Conservation (phyloP, 2,113 vertebrate species). For the Corythoichthys intestinalis region DNA sequence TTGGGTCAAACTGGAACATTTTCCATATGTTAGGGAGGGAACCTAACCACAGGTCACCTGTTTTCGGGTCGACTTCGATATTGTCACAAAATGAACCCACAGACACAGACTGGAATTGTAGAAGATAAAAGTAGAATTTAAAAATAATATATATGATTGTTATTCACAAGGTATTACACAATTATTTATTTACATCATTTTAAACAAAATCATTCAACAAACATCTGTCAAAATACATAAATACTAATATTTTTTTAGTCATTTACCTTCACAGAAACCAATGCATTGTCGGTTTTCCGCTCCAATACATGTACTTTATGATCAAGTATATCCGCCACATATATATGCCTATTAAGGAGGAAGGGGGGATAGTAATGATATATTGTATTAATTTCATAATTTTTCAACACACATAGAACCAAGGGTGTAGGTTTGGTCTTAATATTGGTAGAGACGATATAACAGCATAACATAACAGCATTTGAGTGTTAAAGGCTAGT, state of each 20-base stretch:
- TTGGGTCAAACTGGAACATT: slow-evolving; percentile 51
- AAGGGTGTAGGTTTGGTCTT: no score
- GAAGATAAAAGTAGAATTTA: not conserved
- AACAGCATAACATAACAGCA: no score
- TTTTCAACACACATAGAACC: no score
- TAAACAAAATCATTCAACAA: not conserved
- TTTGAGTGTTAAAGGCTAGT: no score
- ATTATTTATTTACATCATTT: not conserved
- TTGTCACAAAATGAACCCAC: slow-evolving; percentile 82
- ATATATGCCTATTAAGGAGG: slow-evolving; percentile 75
- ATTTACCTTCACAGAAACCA: slow-evolving; percentile 80
- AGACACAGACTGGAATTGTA: slow-evolving; percentile 68
- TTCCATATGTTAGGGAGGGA: slow-evolving; percentile 82
- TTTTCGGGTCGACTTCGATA: slow-evolving; percentile 77
- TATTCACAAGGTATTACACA: not conserved
- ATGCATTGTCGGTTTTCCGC: slow-evolving; percentile 70
- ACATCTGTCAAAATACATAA: not conserved
- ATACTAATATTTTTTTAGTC: not conserved
- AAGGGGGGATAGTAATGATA: not conserved
- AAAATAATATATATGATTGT: not conserved
- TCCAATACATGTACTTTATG: slow-evolving; percentile 76
- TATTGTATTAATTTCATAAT: no score
- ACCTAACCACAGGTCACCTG: slow-evolving; percentile 85
- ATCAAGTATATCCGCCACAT: slow-evolving; percentile 71
- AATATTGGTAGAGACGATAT: no score